Conservation (phyloP, 1,140 invertebrate genomes). For the Holcopasites calliopsidis region DNA sequence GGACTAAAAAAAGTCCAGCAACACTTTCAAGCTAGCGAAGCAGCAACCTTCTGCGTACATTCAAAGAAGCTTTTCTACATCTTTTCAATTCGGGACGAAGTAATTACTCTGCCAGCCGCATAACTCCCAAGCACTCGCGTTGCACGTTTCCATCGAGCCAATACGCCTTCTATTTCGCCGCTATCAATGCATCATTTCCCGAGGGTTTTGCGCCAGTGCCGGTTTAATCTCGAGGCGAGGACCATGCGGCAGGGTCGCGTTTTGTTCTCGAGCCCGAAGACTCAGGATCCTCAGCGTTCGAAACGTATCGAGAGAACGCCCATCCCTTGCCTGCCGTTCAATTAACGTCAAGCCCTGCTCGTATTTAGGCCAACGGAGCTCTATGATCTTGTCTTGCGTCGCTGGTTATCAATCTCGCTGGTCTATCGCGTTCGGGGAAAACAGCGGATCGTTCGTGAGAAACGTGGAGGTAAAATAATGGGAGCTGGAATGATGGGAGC, state of each 20-base stretch:
- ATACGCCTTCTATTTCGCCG: neutral
- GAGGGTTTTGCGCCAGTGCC: neutral
- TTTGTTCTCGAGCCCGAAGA: conserved; percentile 14
- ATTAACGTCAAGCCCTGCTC: conserved; percentile 38
- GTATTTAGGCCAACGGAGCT: conserved; percentile 40
- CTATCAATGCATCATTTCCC: conserved; percentile 29
- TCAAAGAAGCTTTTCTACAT: too few species aligned
- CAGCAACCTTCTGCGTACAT: too few species aligned
- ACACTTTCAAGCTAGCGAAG: too few species aligned
- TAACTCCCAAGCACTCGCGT: neutral
- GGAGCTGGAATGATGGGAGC: too few species aligned
- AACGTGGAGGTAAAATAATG: too few species aligned
- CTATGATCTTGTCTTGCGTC: neutral
- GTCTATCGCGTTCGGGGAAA: neutral
- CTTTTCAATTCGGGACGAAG: too few species aligned
- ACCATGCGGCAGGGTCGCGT: neutral
- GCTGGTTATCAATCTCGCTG: conserved; percentile 8
- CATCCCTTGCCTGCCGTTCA: conserved; percentile 18
- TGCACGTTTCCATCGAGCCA: neutral
- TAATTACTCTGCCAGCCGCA: neutral
- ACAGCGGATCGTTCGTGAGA: too few species aligned
- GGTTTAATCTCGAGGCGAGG: conserved; percentile 30
- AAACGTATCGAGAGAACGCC: conserved; percentile 44
- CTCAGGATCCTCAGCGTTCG: neutral
- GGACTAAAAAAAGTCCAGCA: too few species aligned